Conservation (phyloP, 92 coral and sea anemone species). For the Phymanthus crucifer region DNA sequence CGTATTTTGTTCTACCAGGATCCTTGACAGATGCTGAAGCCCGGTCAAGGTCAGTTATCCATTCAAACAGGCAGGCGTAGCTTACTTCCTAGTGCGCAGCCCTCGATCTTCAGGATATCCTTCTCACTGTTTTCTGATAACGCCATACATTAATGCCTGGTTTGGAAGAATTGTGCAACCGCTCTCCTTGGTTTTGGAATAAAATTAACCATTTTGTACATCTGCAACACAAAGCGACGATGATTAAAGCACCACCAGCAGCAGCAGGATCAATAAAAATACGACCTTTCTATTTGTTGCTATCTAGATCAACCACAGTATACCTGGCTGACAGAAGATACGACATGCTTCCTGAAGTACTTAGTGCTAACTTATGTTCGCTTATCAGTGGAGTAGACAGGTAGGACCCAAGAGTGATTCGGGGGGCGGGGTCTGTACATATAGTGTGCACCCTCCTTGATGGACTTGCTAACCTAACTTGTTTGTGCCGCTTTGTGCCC, state of each 20-base stretch:
- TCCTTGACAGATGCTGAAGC: constrained; percentile 93
- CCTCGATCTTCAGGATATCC: too few species aligned
- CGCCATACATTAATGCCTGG: too few species aligned
- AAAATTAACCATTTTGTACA: too few species aligned
- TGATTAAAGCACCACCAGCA: neutral
- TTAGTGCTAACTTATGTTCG: constrained; percentile 89
- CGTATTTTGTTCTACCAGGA: constrained; percentile 83
- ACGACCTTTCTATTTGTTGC: neutral
- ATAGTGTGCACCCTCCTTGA: too few species aligned
- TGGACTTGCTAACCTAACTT: too few species aligned
- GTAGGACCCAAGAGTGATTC: too few species aligned
- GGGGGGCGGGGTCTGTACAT: too few species aligned
- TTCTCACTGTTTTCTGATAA: too few species aligned
- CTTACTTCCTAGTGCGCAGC: too few species aligned
- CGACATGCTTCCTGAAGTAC: constrained; percentile 90
- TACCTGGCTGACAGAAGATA: constrained; percentile 88
- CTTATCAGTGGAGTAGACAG: constrained; percentile 90
- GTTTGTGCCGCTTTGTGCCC: constrained; percentile 75
- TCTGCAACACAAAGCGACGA: too few species aligned
- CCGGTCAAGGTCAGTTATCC: constrained; percentile 60
- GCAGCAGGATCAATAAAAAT: neutral
- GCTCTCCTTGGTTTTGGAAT: too few species aligned
- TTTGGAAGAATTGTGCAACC: too few species aligned
- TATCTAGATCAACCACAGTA: constrained; percentile 81
- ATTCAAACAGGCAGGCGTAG: neutral